These are phyloP conservation scores for Turdus rufiventris DNA, from an alignment of 2,113 vertebrate genomes.

Conservation along the genomic window DNA sequence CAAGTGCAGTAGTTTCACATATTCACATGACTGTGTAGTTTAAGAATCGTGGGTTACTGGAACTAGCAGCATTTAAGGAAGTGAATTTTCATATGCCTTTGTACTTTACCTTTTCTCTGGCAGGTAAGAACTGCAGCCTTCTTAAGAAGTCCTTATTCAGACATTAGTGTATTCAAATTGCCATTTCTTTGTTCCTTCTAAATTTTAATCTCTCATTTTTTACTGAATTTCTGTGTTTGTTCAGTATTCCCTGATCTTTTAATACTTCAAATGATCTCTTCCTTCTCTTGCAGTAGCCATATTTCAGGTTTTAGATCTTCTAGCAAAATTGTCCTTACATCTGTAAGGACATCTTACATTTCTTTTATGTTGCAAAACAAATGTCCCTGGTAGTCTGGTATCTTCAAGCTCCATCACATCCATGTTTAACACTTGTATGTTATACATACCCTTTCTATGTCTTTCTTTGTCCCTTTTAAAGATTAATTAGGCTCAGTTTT, in stretches of 20 bases:
- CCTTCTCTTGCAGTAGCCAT: neutral
- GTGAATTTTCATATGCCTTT: neutral
- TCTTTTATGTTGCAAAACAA: neutral
- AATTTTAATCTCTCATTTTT: neutral
- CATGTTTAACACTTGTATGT: neutral
- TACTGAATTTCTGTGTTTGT: neutral
- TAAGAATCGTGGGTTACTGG: neutral
- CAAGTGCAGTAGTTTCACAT: neutral
- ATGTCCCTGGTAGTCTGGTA: neutral
- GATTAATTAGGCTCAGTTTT: neutral
- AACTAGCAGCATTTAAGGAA: neutral
- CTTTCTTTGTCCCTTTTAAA: neutral
- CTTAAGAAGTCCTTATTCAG: neutral
- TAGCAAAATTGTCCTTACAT: neutral
- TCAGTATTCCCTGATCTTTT: neutral
- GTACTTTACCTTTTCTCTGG: neutral
- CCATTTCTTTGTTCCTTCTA: neutral
- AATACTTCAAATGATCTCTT: neutral
- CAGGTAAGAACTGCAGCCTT: neutral
- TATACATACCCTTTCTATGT: neutral
- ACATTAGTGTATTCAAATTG: neutral
- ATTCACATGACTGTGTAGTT: neutral
- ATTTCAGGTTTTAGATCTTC: neutral
- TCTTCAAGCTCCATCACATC: neutral
- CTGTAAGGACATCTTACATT: no score